Evolutionary conservation across 2,113 vertebrate genomes (phyloP).

Genomic region (Pholis gunnellus): DNA sequence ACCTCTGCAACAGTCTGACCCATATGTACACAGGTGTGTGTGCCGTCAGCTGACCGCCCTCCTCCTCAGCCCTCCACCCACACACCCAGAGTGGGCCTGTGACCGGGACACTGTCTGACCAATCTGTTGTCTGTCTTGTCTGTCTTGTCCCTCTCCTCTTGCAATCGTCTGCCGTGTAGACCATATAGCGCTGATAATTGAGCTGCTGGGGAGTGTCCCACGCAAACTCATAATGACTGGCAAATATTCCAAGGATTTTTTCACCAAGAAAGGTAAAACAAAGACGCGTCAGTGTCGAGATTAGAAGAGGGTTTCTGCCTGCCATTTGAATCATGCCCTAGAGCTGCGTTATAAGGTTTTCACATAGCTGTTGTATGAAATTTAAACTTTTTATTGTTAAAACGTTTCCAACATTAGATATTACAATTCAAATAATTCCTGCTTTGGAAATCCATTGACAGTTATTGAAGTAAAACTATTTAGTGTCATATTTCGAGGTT

Average conservation of each 20-base stretch:
- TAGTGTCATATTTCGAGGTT: neutral
- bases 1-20: neutral
- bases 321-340: neutral
- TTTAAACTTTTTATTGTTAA: neutral
- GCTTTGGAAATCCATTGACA: neutral
- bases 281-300: slow-evolving; percentile 2
- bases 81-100: slow-evolving; percentile 71
- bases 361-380: neutral
- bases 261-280: slow-evolving; percentile 98
- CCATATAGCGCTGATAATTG: slow-evolving; percentile 99
- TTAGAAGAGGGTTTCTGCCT: neutral
- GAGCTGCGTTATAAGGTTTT: neutral
- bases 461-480: neutral
- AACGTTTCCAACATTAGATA: neutral
- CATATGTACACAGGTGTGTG: neutral
- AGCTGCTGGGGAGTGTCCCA: slow-evolving; percentile 96
- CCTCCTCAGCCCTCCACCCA: slow-evolving; percentile 40
- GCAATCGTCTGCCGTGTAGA: slow-evolving; percentile 82
- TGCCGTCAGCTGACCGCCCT: slow-evolving; percentile 39
- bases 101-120: slow-evolving; percentile 70
- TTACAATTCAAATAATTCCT: neutral
- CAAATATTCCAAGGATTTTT: slow-evolving; percentile 99
- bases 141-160: slow-evolving; percentile 54
- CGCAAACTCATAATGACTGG: slow-evolving; percentile 94
- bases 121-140: slow-evolving; percentile 77